phyloP scores from a whole-genome alignment of 2,797 vertebrate species.

The Urophycis tenuis region DNA sequence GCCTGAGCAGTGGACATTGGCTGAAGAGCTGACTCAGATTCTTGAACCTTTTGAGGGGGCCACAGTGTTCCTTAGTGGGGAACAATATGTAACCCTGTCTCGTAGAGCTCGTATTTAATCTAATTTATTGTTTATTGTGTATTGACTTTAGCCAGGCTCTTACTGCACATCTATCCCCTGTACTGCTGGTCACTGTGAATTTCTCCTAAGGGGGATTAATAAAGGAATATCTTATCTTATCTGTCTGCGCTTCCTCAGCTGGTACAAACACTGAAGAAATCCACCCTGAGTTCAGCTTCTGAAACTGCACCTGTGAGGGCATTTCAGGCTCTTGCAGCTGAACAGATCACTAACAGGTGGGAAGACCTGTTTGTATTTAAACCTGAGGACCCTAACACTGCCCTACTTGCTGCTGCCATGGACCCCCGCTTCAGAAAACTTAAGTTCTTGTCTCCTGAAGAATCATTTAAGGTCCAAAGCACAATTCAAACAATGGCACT shows the following conservation, averaged over 20 bases:
- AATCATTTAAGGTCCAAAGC: neutral
- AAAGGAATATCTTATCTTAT: too few relatives aligned
- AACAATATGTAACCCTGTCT: slow-evolving; percentile 17
- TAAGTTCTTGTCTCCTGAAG: too few relatives aligned
- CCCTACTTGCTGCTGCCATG: slow-evolving; percentile 35
- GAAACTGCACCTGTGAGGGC: slow-evolving; percentile 26
- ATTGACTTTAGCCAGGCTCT: too few relatives aligned
- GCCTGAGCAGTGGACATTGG: slow-evolving; percentile 39
- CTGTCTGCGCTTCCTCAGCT: slow-evolving; percentile 21
- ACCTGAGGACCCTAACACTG: slow-evolving; percentile 27
- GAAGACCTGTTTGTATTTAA: slow-evolving; percentile 12
- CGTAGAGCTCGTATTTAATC: too few relatives aligned
- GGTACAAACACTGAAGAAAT: slow-evolving; percentile 24
- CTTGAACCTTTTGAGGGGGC: slow-evolving; percentile 35
- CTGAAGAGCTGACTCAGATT: slow-evolving; percentile 17
- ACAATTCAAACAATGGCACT: neutral
- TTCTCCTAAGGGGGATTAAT: too few relatives aligned
- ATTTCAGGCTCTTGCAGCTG: slow-evolving; percentile 20
- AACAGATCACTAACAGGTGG: slow-evolving; percentile 31
- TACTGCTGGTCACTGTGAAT: too few relatives aligned
- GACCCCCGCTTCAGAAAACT: slow-evolving; percentile 17
- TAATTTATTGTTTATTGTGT: too few relatives aligned
- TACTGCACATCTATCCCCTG: too few relatives aligned
- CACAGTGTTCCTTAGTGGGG: slow-evolving; percentile 30
- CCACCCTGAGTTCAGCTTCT: slow-evolving; percentile 17